These are phyloP conservation scores for Hirudo medicinalis DNA, from an alignment of 1,140 invertebrate species.

Conservation along the genomic window DNA sequence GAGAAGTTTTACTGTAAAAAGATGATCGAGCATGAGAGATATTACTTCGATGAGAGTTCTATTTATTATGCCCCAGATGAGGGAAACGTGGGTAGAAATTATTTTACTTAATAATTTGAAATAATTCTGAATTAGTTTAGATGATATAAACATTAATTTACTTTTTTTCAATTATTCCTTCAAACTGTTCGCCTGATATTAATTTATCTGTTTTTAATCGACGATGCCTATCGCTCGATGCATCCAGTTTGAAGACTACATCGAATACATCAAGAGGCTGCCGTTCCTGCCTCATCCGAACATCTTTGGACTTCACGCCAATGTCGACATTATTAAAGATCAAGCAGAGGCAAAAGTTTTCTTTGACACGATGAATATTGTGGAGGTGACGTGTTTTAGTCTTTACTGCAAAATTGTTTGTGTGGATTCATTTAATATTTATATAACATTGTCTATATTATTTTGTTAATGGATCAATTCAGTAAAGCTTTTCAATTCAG, in stretches of 20 bases:
- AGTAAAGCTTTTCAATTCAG: no score
- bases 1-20: conserved; percentile 53
- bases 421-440: no score
- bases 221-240: no score
- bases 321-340: conserved; percentile 86
- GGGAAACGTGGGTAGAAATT: conserved; percentile 31
- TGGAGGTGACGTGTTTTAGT: conserved; percentile 51
- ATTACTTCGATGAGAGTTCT: conserved; percentile 45
- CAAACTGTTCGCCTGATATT: neutral
- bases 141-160: neutral
- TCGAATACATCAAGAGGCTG: conserved; percentile 62
- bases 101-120: neutral
- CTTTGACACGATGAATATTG: conserved; percentile 63
- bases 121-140: neutral
- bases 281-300: conserved; percentile 65
- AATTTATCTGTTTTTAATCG: neutral
- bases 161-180: neutral
- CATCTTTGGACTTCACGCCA: conserved; percentile 82
- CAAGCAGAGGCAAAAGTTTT: conserved; percentile 69
- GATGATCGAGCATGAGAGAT: conserved; percentile 32
- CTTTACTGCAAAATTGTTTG: no score
- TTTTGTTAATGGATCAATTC: no score
- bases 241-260: conserved; percentile 53
- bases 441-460: no score
- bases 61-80: conserved; percentile 61